Conservation (phyloP, 2,113 vertebrate species). For the Ivindomyrus marchei region DNA sequence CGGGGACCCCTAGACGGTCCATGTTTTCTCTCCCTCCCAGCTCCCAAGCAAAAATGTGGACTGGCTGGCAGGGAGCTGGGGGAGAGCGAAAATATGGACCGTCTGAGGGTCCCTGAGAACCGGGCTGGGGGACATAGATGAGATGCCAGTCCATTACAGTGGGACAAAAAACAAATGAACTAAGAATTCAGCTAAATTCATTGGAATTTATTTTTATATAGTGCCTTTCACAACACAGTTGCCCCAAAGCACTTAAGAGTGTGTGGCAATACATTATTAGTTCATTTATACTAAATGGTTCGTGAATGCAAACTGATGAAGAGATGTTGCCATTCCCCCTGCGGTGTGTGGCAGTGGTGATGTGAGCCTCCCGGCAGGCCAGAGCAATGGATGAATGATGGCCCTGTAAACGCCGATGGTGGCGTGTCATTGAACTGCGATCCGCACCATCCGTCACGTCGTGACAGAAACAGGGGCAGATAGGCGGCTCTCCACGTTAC, state of each 20-base stretch:
- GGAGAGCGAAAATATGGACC: no score
- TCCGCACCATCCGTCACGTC: constrained; percentile 51
- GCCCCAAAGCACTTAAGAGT: neutral
- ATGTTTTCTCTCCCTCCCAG: neutral
- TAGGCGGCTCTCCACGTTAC: constrained; percentile 25
- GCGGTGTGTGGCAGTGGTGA: neutral
- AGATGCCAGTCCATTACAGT: neutral
- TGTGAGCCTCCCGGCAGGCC: constrained; percentile 35
- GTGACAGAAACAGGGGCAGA: constrained; percentile 48
- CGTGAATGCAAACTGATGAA: neutral
- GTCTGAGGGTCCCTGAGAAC: no score
- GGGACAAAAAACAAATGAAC: neutral
- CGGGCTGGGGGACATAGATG: neutral
- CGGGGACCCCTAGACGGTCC: neutral
- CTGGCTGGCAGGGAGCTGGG: no score
- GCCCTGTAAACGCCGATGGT: constrained; percentile 57
- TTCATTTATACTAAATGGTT: neutral
- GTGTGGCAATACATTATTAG: neutral
- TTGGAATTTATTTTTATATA: neutral
- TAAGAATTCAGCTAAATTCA: neutral
- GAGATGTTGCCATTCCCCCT: neutral
- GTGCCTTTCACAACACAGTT: neutral
- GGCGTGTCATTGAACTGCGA: constrained; percentile 60
- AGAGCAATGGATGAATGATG: constrained; percentile 52
- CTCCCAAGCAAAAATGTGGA: neutral